Conservation (phyloP, 2,113 vertebrate genomes). For the Calypte anna region DNA sequence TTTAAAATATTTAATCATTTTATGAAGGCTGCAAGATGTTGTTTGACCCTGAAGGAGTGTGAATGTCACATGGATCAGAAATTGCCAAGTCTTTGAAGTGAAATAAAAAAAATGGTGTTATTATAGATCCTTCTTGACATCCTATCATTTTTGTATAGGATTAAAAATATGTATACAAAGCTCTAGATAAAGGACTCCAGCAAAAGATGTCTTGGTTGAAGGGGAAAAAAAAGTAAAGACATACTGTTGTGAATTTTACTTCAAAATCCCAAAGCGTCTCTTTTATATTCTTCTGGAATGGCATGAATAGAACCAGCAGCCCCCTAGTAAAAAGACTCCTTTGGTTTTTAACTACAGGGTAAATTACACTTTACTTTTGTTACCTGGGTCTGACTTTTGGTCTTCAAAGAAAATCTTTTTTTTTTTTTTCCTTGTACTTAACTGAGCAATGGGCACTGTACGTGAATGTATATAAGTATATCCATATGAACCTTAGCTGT, state of each 20-base stretch:
- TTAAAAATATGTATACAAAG: constrained; percentile 89
- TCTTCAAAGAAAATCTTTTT: constrained; percentile 46
- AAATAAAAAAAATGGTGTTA: constrained; percentile 89
- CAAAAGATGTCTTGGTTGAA: constrained; percentile 78
- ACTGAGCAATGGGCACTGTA: background rate
- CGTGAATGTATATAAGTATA: background rate
- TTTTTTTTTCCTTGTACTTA: background rate
- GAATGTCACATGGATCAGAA: constrained; percentile 98
- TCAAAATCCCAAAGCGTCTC: constrained; percentile 73
- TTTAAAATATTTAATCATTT: constrained; percentile 99
- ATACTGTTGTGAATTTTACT: constrained; percentile 72
- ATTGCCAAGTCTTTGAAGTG: constrained; percentile 96
- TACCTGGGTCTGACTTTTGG: constrained; percentile 49
- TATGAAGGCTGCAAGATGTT: constrained; percentile 97
- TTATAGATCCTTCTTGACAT: constrained; percentile 88
- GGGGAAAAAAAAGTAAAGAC: constrained; percentile 73
- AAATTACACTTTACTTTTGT: constrained; percentile 57
- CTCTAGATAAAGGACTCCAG: constrained; percentile 79
- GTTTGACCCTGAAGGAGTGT: constrained; percentile 99
- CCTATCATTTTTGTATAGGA: constrained; percentile 88
- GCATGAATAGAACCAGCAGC: constrained; percentile 70
- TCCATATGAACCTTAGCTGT: background rate
- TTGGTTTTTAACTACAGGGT: constrained; percentile 70
- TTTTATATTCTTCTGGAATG: constrained; percentile 74
- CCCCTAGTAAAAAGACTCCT: constrained; percentile 62